Base-by-base conservation (phyloP, 2,888 invertebrate species). In the Zonitis immaculata region DNA sequence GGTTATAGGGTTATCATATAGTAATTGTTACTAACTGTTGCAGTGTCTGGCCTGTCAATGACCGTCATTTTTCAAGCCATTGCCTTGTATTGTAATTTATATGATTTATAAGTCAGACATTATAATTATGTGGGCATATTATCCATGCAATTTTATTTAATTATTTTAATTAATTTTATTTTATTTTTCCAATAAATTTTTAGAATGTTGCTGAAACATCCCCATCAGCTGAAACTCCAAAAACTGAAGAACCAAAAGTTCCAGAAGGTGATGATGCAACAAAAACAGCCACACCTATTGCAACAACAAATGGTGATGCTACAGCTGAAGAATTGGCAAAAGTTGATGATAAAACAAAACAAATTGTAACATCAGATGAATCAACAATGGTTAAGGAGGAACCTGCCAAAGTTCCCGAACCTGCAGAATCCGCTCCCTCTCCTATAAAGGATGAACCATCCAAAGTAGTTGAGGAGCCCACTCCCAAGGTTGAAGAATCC, bases 161-260 rank as follows among this genome's bases (percentile, higher is more conserved):
- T 25, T n/a, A 11, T 30, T 46, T 27, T 14, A 22, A 25, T 16
- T 12, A 39, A 39, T 6, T 35, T 47, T 20, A 4, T 28, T 43
- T 44, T 12, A 22, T 32, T 16, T 16, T 6, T 14, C 8, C 14
- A 1, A 16, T 22, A 16, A 16, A 39, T 61, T 48, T 73, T 73
- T 66, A 75, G 75, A 73, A 68, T 56, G 69, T 64, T 46, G 73
- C 51, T 46, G 68, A 65, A 35, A 64, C 70, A 47, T 67, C 72
- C 14, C 71, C 73, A 46, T 57, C 68, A 7, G 58, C 64, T 8
- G 76, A 75, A 59, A 61, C 67, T n/a, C 66, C 69, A 35, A 72
- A 71, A 56, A 51, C 62, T 9, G 72, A 71, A 51, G 70, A 67
- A 42, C 64, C 58, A 25, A 61, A 64, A 54, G 57, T 57, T 6